Conservation (phyloP, 2,888 invertebrate species). For the Hemicrepidius hirtus region DNA sequence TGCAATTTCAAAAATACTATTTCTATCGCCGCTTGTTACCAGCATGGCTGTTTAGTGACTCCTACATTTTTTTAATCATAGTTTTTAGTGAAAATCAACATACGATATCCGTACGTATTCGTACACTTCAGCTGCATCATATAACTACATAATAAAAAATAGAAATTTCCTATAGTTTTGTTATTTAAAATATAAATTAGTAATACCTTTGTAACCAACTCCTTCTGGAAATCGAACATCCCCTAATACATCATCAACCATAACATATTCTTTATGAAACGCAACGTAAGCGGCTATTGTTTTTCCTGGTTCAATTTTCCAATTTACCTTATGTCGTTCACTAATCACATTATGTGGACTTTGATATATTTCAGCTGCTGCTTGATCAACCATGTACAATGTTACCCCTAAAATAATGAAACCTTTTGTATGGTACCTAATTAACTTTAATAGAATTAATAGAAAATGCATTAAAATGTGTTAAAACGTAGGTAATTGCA, state of each 20-base stretch:
- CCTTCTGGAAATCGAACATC: slow-evolving; percentile 77
- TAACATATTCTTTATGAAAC: slow-evolving; percentile 74
- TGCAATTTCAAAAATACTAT: no score
- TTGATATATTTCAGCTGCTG: slow-evolving; percentile 75
- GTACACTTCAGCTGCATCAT: no score
- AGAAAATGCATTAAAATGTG: no score
- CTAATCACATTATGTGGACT: slow-evolving; percentile 73
- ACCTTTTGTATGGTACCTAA: background rate
- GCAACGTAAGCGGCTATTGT: slow-evolving; percentile 77
- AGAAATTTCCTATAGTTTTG: no score
- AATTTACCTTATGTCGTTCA: slow-evolving; percentile 75
- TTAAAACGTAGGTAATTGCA: no score
- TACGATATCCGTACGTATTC: no score
- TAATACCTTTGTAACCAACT: slow-evolving; percentile 73
- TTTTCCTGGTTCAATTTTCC: slow-evolving; percentile 75
- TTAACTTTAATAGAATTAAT: no score
- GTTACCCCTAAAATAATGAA: slow-evolving; percentile 72
- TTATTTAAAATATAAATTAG: background rate
- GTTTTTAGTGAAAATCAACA: no score
- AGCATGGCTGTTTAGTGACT: no score
- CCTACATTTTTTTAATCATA: no score
- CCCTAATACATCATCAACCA: slow-evolving; percentile 74
- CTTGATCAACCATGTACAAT: slow-evolving; percentile 75
- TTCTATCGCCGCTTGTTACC: no score
- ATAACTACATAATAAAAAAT: no score